Evolutionary conservation across 2,888 invertebrate species (phyloP), one percentile per base, ranked within the genome.

Genomic region (Troides helena): DNA sequence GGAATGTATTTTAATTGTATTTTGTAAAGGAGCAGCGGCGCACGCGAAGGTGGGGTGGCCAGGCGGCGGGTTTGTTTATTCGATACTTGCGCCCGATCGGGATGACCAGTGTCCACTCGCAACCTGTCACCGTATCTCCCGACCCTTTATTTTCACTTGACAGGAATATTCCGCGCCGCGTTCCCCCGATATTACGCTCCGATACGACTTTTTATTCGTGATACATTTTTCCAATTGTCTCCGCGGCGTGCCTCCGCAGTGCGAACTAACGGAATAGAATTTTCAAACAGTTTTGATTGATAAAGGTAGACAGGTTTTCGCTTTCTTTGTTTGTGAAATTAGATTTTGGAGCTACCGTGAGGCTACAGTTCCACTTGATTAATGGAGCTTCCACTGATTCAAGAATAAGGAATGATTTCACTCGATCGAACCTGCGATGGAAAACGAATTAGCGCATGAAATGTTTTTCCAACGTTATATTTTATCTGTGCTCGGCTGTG

Each of bases 201-300:
- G 84, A 89, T 90, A 85, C 84, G 89, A 90, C 88, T 92, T 92
- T 92, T 92, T 92, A 89, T 88, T 91, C 87, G 85, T 89, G 89
- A 90, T 90, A 90, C 85, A 91, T 90, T 90, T 90, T 90, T 90
- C 89, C 90, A 89, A 90, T 90, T 90, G 90, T 90, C 88, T 87
- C 85, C 85, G 80, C 77, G 83, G 86, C 85, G 84, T 84, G 85
- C 84, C 81, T 84, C 81, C 83, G 78, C 84, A 82, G 82, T 85
- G 85, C 83, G 86, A 89, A 90, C 89, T 90, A 89, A 88, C 88
- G 83, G 87, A 89, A 92, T 89, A 88, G 85, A 92, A 90, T 89
- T 92, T 92, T 89, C 89, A 87, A 90, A 89, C 88, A 88, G 87
- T 91, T 92, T 90, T 91, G 90, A 92, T 91, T 91, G 92, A 91